These are phyloP conservation scores for Littorina saxatilis DNA, from an alignment of 1,140 invertebrate genomes.

Conservation along the genomic window DNA sequence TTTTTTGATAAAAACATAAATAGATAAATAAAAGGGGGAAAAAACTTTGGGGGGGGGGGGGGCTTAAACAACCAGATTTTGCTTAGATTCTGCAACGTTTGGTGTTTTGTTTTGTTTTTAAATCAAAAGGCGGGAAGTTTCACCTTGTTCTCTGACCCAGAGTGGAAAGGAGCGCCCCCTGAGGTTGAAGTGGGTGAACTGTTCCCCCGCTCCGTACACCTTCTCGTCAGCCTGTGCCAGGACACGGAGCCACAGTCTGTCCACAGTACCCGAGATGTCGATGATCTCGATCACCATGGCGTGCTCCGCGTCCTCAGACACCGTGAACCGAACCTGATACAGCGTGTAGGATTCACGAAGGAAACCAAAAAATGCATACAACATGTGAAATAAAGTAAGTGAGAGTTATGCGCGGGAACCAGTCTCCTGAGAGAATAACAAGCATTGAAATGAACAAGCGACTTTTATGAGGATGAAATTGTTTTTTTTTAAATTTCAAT, in stretches of 20 bases:
- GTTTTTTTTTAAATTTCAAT: no score
- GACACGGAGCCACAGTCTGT: conserved; percentile 50
- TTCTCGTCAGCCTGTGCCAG: conserved; percentile 55
- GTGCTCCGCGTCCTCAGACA: not conserved
- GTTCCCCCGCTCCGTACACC: conserved; percentile 72
- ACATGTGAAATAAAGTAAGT: not conserved
- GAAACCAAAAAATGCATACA: not conserved
- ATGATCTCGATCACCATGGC: conserved; percentile 18
- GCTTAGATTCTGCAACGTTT: no score
- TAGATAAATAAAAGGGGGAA: no score
- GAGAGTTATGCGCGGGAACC: no score
- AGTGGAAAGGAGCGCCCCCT: conserved; percentile 67
- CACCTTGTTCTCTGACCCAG: conserved; percentile 72
- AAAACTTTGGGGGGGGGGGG: no score
- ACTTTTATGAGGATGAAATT: no score
- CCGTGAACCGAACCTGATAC: not conserved
- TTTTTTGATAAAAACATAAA: no score
- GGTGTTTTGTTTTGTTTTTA: not conserved
- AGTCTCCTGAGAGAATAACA: no score
- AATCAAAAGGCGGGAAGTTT: not conserved
- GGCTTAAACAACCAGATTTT: no score
- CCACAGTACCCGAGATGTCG: not conserved
- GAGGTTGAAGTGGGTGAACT: conserved; percentile 70
- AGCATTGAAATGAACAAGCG: not conserved
- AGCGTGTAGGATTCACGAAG: not conserved